A percentile compares a stretch with the other conserved stretches of the same genome.
phyloP scores from a whole-genome alignment of 2,888 invertebrate species.

The Nephrotoma flavescens region DNA sequence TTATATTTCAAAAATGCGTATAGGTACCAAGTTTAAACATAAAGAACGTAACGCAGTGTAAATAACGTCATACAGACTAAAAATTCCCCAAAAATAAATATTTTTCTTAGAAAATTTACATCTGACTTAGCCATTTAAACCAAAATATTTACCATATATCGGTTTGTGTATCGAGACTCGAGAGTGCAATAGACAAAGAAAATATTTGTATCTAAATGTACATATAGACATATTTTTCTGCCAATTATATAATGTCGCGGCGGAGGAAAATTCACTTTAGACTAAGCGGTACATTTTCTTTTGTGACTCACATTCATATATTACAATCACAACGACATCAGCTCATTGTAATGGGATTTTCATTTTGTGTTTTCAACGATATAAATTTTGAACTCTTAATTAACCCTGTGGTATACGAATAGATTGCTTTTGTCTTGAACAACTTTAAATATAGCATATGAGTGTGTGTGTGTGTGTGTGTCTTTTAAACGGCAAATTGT shows the following conservation, averaged over 20 bases:
- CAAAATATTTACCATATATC: neutral
- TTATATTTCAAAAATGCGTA: too few species aligned
- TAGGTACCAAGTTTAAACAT: neutral
- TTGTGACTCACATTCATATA: neutral
- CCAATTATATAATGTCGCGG: neutral
- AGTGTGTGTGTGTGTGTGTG: too few species aligned
- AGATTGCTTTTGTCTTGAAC: neutral
- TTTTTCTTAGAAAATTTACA: neutral
- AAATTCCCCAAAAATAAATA: neutral
- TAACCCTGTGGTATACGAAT: neutral
- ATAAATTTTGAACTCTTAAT: neutral
- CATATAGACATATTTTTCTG: neutral
- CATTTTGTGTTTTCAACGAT: neutral
- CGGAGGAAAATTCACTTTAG: neutral
- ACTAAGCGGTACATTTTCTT: neutral
- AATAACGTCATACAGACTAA: neutral
- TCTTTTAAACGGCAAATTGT: neutral
- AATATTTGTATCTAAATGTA: neutral
- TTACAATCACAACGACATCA: neutral
- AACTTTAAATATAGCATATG: neutral
- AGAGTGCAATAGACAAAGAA: neutral
- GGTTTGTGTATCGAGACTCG: neutral
- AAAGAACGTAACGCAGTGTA: neutral
- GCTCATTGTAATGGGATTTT: too few species aligned
- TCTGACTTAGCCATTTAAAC: neutral